Evolutionary conservation across 2,888 invertebrate genomes (phyloP).

Genomic region (Dromius quadrimaculatus): DNA sequence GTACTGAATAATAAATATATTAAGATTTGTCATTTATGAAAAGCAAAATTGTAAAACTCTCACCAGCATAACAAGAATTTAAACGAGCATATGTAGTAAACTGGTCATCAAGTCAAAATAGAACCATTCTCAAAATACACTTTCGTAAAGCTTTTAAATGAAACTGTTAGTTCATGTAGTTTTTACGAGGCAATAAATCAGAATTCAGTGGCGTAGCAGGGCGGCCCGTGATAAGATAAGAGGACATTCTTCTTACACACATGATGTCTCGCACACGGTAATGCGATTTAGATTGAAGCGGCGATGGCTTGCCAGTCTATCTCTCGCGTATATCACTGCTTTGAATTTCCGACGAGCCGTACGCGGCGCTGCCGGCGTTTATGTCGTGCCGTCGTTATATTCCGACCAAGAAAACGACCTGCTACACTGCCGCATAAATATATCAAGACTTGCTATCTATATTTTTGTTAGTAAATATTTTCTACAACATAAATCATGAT

Average conservation of each 20-base stretch:
- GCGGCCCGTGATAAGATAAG: conserved; percentile 45
- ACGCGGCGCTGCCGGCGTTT: conserved; percentile 30
- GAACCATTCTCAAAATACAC: conserved; percentile 24
- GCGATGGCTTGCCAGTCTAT: conserved; percentile 59
- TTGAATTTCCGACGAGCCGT: conserved; percentile 45
- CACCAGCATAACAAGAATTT: too few species aligned
- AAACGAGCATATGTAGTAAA: conserved; percentile 7
- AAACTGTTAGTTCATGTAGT: conserved; percentile 46
- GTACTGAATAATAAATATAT: too few species aligned
- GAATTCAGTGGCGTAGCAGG: conserved; percentile 25
- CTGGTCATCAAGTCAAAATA: conserved; percentile 32
- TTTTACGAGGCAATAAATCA: conserved; percentile 50
- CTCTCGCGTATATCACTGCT: conserved; percentile 47
- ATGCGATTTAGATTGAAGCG: conserved; percentile 65
- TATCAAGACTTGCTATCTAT: conserved; percentile 35
- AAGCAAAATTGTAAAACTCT: too few species aligned
- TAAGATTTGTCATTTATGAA: too few species aligned
- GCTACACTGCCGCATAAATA: conserved; percentile 43
- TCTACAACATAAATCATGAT: conserved; percentile 42
- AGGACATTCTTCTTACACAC: conserved; percentile 50
- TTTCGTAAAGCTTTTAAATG: conserved; percentile 28
- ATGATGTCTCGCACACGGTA: conserved; percentile 56
- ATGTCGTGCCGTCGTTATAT: conserved; percentile 44
- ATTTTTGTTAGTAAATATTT: conserved; percentile 50
- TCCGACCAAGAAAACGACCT: conserved; percentile 40